Base-by-base conservation (phyloP, 2,888 invertebrate genomes). In the Cabera pusaria region DNA sequence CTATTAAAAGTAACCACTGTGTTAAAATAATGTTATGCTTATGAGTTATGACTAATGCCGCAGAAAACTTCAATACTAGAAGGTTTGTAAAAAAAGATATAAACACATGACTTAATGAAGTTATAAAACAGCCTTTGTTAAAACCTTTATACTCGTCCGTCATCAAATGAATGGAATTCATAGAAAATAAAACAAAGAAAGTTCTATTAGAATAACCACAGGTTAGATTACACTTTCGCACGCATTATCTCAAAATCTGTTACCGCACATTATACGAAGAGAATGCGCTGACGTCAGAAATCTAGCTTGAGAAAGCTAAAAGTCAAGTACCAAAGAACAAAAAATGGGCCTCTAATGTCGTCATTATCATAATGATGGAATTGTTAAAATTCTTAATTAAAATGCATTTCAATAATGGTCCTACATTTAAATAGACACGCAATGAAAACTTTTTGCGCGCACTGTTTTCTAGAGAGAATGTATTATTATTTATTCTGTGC, bases 191-290 rank as follows among this genome's bases (percentile, higher is more conserved):
- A 36, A 40, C 44, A 50, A 43, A 52, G 52, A 55, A 57, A 57
- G 50, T 48, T 47, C 21, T 44, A 49, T 54, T 54, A 43, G 18
- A 48, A 35, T 28, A 47, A 45, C 38, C 29, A 38, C 31, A 35
- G 35, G 33, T 46, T 33, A 31, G 44, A 55, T 52, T 52, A 45
- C 37, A 55, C 58, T 56, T 56, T 58, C 56, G 47, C 54, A 52
- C 48, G 47, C 49, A 45, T 47, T 37, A 54, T 44, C 40, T 45
- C 26, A 41, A 40, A 46, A 47, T 40, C 43, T 45, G 44, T 53
- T 50, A 49, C 50, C 41, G 41, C 47, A 49, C 46, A 8, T 35
- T 43, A 27, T 40, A 36, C 43, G 32, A 32, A 46, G 45, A 44
- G 49, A 48, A 38, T 41, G 40, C 38, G 22, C 6, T 46, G 47